These are phyloP conservation scores for Drosophila tsacasi DNA, from an alignment of 1,140 invertebrate species.

Conservation along the genomic window DNA sequence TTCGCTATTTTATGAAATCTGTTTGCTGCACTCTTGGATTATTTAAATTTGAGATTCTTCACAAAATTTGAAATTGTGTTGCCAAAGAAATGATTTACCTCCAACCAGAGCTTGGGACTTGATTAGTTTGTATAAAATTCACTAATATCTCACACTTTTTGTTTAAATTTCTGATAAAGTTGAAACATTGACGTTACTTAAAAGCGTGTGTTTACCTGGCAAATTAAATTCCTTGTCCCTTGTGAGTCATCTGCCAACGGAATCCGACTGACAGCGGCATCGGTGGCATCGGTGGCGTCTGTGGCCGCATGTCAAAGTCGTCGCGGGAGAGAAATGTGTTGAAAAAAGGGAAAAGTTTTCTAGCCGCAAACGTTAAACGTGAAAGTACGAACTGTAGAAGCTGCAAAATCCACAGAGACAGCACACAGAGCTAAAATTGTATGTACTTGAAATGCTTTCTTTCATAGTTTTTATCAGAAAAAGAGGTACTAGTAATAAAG, in stretches of 20 bases:
- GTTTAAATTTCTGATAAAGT: constrained; percentile 1
- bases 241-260: constrained; percentile 75
- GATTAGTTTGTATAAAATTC: background rate
- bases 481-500: too few species aligned
- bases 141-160: background rate
- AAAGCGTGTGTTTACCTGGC: constrained; percentile 31
- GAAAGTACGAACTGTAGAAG: constrained; percentile 20
- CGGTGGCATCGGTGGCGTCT: constrained; percentile 17
- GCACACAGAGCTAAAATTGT: background rate
- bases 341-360: constrained; percentile 73
- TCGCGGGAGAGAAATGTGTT: constrained; percentile 43
- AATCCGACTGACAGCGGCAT: constrained; percentile 62
- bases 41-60: background rate
- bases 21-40: background rate
- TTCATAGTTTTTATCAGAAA: background rate
- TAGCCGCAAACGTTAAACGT: constrained; percentile 55
- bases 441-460: background rate
- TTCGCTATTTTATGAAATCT: constrained; percentile 6
- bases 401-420: constrained; percentile 16
- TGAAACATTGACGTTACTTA: background rate
- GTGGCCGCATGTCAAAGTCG: constrained; percentile 72
- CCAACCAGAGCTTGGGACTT: background rate
- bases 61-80: background rate
- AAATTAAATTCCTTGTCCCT: constrained; percentile 46
- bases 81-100: background rate